Base-by-base conservation (phyloP, 1,140 invertebrate species). In the Adoxophyes honmai region DNA sequence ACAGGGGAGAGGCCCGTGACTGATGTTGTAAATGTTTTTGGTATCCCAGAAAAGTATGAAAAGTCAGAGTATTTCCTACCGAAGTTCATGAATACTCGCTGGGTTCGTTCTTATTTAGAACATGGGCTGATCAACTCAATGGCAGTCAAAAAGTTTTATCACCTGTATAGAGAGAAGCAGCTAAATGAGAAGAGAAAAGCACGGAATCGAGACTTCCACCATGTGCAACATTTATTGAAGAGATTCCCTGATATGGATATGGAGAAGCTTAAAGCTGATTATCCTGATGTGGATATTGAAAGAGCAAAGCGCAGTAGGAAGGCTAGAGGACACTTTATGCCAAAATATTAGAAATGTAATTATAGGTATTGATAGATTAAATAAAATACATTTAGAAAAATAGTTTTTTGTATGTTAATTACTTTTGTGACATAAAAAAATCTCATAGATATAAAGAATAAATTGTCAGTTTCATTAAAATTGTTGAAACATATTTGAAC, bases 201-300 rank as follows among this genome's bases (percentile, higher is more conserved):
- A 18, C 84, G 78, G 57, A 93, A 90, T 90, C 90, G 92, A 52
- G 82, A 93, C 36, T 90, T 76, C 34, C 93, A 92, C 63, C 91
- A 93, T 76, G 95, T 95, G 0, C 90, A 92, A 73, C 81, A 90
- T 34, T 78, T 96, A 15, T 64, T 97, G 8, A 93, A 93, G 60
- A 86, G 92, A 52, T 97, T 95, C 81, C 95, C 95, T 8, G 90
- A 97, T 73, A 82, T 96, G 71, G 93, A 96, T 79, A 74, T 93
- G 72, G 91, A 94, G 60, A 89, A 92, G 51, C 60, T 97, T 9
- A 92, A 94, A 81, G 86, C 92, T 62, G 86, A 94, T 75, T 97
- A 94, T 90, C 96, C 96, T 9, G 81, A 93, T 82, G 92, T 96
- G 10, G 90, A 97, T 84, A 85, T 97, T 59, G 92, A 95, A 59